These are phyloP conservation scores for Nesogale talazaci DNA, from an alignment of 2,113 vertebrate genomes.

Conservation along the genomic window DNA sequence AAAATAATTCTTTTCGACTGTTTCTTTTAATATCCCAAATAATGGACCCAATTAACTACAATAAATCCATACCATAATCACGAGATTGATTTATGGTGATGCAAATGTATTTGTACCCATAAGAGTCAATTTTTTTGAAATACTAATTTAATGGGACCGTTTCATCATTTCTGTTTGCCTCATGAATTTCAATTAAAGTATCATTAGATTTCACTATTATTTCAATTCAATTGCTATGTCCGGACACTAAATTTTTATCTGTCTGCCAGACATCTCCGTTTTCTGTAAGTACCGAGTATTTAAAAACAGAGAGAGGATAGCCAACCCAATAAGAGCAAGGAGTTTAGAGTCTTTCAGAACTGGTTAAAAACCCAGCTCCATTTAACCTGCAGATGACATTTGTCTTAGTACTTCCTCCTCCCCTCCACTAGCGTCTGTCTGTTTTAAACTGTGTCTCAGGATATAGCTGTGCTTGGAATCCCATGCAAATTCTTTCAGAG, in stretches of 20 bases:
- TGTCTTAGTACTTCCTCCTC: not conserved
- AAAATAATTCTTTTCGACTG: slow-evolving; percentile 43
- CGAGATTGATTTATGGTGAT: slow-evolving; percentile 20
- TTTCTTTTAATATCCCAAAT: slow-evolving; percentile 41
- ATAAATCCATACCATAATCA: slow-evolving; percentile 4
- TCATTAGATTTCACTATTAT: slow-evolving; percentile 25
- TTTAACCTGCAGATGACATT: not conserved
- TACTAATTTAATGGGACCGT: not conserved
- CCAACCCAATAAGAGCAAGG: not conserved
- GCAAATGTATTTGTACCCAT: not conserved
- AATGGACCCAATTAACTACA: not conserved
- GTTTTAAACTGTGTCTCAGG: not conserved
- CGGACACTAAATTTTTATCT: not conserved
- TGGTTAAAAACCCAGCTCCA: not conserved
- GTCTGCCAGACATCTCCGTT: not conserved
- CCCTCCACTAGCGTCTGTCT: too few species aligned
- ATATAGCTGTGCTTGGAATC: too few species aligned
- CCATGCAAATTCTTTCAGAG: too few species aligned
- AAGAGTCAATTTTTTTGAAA: not conserved
- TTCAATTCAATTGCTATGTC: not conserved
- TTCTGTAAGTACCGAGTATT: not conserved
- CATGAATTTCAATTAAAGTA: slow-evolving; percentile 22
- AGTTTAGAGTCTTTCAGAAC: not conserved
- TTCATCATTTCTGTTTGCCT: not conserved
- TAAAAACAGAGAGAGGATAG: slow-evolving; percentile 2